Conservation (phyloP, 2,888 invertebrate genomes). For the Arge pagana region DNA sequence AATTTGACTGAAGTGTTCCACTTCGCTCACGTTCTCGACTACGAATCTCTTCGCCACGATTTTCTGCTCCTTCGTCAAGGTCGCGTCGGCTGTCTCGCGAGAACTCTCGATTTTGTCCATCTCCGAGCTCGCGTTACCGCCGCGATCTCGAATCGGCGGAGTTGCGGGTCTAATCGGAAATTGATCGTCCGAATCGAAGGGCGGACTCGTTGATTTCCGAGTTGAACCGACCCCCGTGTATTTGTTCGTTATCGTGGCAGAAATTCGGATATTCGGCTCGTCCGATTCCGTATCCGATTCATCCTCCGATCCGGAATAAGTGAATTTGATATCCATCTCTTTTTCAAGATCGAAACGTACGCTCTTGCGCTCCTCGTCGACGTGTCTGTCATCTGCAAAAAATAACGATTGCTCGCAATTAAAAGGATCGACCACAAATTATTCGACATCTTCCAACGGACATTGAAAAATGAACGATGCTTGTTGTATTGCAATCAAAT, state of each 20-base stretch:
- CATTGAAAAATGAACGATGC: too few species aligned
- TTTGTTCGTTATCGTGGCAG: slow-evolving; percentile 28
- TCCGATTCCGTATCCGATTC: slow-evolving; percentile 47
- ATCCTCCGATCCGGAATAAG: slow-evolving; percentile 47
- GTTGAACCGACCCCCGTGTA: not conserved
- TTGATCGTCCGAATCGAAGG: not conserved
- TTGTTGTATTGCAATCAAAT: too few species aligned
- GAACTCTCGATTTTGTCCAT: slow-evolving; percentile 24
- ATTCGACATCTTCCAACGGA: too few species aligned
- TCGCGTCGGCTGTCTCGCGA: slow-evolving; percentile 15
- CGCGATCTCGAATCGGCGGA: not conserved
- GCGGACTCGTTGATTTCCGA: not conserved
- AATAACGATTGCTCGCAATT: not conserved
- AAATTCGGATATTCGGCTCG: slow-evolving; percentile 34
- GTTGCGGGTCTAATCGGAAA: not conserved
- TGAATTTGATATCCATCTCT: slow-evolving; percentile 57
- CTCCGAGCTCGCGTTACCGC: slow-evolving; percentile 6
- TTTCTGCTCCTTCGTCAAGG: slow-evolving; percentile 33
- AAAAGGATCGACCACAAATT: not conserved
- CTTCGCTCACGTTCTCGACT: slow-evolving; percentile 52
- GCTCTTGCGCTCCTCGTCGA: slow-evolving; percentile 78
- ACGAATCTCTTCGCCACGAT: slow-evolving; percentile 49
- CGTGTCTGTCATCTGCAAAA: slow-evolving; percentile 51
- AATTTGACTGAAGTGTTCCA: slow-evolving; percentile 47
- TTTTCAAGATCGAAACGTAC: slow-evolving; percentile 69